These are phyloP conservation scores for Macropis europaea DNA, from an alignment of 2,888 invertebrate species.

Conservation along the genomic window DNA sequence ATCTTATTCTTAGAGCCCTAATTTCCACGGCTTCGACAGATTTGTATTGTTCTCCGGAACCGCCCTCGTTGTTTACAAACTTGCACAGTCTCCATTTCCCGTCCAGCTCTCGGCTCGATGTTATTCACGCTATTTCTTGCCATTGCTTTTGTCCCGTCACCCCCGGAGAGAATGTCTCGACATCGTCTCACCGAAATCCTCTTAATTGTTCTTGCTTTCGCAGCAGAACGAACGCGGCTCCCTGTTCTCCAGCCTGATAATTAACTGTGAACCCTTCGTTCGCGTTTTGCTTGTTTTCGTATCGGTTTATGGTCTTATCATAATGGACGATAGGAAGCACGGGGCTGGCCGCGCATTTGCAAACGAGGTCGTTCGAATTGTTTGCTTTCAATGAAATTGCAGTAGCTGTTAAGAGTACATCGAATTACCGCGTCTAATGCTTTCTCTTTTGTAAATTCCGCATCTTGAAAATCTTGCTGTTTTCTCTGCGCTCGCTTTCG, in stretches of 20 bases:
- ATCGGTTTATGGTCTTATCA: background rate
- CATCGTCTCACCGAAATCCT: background rate
- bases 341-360: background rate
- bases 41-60: background rate
- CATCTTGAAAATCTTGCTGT: background rate
- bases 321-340: background rate
- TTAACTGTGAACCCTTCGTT: background rate
- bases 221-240: background rate
- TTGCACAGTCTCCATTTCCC: background rate
- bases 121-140: background rate
- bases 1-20: background rate
- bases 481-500: conserved; percentile 20
- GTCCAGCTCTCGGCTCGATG: background rate
- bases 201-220: background rate
- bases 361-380: background rate
- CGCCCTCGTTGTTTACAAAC: background rate
- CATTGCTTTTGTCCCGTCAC: background rate
- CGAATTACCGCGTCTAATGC: background rate
- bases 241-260: background rate
- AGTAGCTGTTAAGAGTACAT: background rate
- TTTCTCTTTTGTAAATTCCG: conserved; percentile 20
- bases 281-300: background rate
- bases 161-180: background rate
- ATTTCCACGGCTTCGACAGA: conserved; percentile 29
- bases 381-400: background rate